These are phyloP conservation scores for Orthosia gothica DNA, from an alignment of 2,888 invertebrate genomes.

Conservation along the genomic window DNA sequence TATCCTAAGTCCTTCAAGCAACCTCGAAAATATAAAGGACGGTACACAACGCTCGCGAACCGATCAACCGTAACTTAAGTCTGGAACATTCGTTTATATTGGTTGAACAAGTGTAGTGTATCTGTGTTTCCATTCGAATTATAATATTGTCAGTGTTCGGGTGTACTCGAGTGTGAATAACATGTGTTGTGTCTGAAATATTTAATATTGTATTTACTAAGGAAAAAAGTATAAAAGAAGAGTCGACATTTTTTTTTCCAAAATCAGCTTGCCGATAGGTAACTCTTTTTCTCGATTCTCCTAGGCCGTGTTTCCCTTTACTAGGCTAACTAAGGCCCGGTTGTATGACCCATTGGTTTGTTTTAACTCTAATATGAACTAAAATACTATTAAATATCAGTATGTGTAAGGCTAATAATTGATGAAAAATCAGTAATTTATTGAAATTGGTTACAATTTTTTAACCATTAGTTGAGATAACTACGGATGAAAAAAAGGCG, in stretches of 20 bases:
- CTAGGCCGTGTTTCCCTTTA: too few relatives aligned
- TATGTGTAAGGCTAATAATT: too few relatives aligned
- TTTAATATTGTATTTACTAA: conserved; percentile 5
- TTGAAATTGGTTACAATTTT: too few relatives aligned
- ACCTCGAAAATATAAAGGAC: conserved; percentile 34
- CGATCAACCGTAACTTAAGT: conserved; percentile 28
- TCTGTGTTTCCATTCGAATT: conserved; percentile 51
- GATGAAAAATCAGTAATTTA: too few relatives aligned
- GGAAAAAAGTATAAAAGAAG: background rate
- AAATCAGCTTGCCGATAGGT: too few relatives aligned
- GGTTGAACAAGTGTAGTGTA: conserved; percentile 30
- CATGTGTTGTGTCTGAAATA: conserved; percentile 18
- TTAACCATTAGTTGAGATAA: too few relatives aligned
- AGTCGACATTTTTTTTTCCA: background rate
- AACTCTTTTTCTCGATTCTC: too few relatives aligned
- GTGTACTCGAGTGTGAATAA: conserved; percentile 21
- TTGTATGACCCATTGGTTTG: too few relatives aligned
- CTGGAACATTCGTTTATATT: conserved; percentile 34
- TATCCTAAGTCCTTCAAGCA: conserved; percentile 6
- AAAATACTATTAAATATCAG: too few relatives aligned
- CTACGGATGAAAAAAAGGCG: too few relatives aligned
- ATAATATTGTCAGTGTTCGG: conserved; percentile 35
- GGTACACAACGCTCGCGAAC: conserved; percentile 13
- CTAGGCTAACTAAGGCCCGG: too few relatives aligned
- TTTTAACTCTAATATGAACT: too few relatives aligned